Percentiles rank a stretch among this genome's conserved stretches.
Conservation (phyloP, 2,113 vertebrate species). For the Rafetus swinhoei region DNA sequence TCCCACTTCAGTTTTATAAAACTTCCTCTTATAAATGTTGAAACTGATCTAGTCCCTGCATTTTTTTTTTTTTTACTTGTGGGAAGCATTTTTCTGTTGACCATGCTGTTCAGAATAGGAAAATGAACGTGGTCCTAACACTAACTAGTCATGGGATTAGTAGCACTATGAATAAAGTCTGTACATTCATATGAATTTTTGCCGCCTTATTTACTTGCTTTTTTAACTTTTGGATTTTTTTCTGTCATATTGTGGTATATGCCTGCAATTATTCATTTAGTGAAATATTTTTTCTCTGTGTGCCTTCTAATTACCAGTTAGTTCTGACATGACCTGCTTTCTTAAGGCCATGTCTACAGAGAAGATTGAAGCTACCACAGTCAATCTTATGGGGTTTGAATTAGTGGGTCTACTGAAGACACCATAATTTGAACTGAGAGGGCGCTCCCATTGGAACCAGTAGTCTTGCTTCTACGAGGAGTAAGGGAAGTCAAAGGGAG, state of each 20-base stretch:
- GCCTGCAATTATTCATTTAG: neutral
- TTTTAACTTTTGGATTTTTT: neutral
- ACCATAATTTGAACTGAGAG: too few relatives aligned
- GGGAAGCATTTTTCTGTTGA: neutral
- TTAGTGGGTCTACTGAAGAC: too few relatives aligned
- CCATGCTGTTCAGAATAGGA: neutral
- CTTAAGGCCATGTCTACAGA: too few relatives aligned
- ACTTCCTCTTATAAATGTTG: neutral
- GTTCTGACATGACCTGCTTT: fast-evolving
- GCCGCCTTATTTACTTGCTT: neutral
- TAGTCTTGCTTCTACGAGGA: too few relatives aligned
- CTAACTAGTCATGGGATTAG: neutral
- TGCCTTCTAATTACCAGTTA: neutral
- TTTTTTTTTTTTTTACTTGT: neutral
- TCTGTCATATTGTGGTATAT: constrained; percentile 35
- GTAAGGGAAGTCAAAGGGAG: too few relatives aligned
- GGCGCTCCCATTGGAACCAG: too few relatives aligned
- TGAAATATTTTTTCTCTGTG: neutral
- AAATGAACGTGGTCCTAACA: too few relatives aligned
- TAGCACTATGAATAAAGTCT: neutral
- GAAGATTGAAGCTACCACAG: too few relatives aligned
- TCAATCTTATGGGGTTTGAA: too few relatives aligned
- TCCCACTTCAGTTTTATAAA: neutral
- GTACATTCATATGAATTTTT: neutral
- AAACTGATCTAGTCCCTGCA: neutral